Conservation (phyloP, 2,888 invertebrate species). For the Altica lythri region DNA sequence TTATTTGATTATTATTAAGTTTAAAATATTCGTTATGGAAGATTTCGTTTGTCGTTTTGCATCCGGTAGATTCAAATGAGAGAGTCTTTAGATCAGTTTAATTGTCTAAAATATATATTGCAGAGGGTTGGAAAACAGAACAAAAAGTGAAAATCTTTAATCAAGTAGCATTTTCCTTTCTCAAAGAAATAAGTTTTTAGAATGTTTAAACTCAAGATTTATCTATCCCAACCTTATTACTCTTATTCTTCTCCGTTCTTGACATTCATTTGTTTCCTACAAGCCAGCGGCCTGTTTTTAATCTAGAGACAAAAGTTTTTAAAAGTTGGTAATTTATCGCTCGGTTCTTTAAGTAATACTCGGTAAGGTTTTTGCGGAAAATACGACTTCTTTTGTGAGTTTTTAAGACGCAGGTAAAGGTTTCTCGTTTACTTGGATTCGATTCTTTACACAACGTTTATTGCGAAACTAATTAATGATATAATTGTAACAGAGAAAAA, state of each 20-base stretch:
- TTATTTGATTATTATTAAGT: too few relatives aligned
- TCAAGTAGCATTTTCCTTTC: constrained; percentile 43
- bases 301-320: constrained; percentile 56
- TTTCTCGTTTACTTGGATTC: constrained; percentile 12
- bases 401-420: constrained; percentile 33
- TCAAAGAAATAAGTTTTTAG: constrained; percentile 43
- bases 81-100: constrained; percentile 38
- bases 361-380: constrained; percentile 37
- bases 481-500: neutral
- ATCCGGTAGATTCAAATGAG: constrained; percentile 37
- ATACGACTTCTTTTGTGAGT: constrained; percentile 38
- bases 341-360: constrained; percentile 35
- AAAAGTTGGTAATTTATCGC: constrained; percentile 56
- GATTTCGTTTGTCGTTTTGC: constrained; percentile 34
- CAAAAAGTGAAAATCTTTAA: constrained; percentile 49
- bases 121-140: constrained; percentile 37
- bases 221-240: constrained; percentile 56
- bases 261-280: constrained; percentile 58
- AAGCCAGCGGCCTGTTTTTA: constrained; percentile 58
- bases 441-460: constrained; percentile 6
- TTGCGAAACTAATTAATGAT: constrained; percentile 4
- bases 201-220: constrained; percentile 52
- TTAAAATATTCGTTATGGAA: too few relatives aligned
- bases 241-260: constrained; percentile 55
- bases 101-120: constrained; percentile 41